Evolutionary conservation across 2,797 vertebrate species (phyloP).

Genomic region (Iguana delicatissima): DNA sequence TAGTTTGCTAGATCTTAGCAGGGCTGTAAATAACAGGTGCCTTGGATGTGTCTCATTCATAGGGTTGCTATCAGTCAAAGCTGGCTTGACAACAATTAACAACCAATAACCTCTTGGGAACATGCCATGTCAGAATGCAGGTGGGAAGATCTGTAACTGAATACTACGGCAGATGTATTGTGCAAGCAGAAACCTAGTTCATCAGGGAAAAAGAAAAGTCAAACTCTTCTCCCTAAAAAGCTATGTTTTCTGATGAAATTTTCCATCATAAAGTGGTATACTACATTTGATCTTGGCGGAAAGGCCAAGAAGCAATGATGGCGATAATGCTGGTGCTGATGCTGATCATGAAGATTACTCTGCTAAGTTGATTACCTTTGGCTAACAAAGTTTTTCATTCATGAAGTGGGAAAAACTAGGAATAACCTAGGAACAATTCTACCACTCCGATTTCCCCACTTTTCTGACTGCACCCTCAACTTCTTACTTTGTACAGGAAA

Average conservation of each 20-base stretch:
- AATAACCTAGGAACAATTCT: no score
- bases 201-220: background rate
- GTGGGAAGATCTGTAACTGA: background rate
- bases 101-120: background rate
- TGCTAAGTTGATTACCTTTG: no score
- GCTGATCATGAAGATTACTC: no score
- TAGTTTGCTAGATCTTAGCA: no score
- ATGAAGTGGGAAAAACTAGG: background rate
- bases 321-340: no score
- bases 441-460: no score
- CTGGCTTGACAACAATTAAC: no score
- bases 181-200: background rate
- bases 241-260: background rate
- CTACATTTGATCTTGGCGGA: no score
- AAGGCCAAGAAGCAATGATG: no score
- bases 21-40: no score
- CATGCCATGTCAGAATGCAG: background rate
- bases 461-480: background rate
- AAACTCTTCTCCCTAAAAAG: background rate
- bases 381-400: background rate
- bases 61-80: no score
- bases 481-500: background rate
- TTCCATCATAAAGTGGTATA: background rate
- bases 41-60: no score
- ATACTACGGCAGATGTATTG: background rate